Base-by-base conservation (phyloP, 2,888 invertebrate genomes). In the Cryptus armator region DNA sequence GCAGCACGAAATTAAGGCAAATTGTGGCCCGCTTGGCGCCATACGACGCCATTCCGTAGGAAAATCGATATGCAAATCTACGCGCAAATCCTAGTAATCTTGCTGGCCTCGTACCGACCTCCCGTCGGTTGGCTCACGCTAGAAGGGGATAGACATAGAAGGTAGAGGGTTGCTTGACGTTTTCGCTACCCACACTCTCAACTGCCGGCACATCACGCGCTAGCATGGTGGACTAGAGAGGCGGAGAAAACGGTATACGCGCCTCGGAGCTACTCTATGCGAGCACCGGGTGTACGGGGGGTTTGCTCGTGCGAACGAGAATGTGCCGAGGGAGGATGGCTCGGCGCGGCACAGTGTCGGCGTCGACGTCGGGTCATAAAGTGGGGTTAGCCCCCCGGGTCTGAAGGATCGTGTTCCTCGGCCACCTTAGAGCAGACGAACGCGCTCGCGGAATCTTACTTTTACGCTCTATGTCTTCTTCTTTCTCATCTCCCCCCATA, bases 51-150 rank as follows among this genome's bases (percentile, higher is more conserved):
- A 77, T 79, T 80, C 72, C 75, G 32, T 24, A 48, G 86, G 89
- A 90, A 91, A 93, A 93, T 93, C 93, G 93, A 93, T 93, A 93
- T 93, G 93, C 90, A 93, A 93, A 93, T 93, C 91, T 91, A 90
- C 90, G 91, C 91, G 92, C 91, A 92, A 93, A 93, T 93, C 91
- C 93, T 91, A 92, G 93, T 93, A 93, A 93, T 93, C 92, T 92
- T 87, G 85, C 83, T 81, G 75, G 59, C 82, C 81, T 80, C 64
- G 81, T 78, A 75, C 81, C 78, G 78, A 81, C 81, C 80, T 81
- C 71, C 77, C 75, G 77, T 83, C 79, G 79, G 67, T 71, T 84
- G 86, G 37, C 86, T 74, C 83, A 84, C 86, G 86, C 79, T 66
- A 48, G 44, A 78, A n/a, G 24, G 81, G 74, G 70, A 66, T 66